Conservation (phyloP, 2,113 vertebrate genomes). For the Murina feae region DNA sequence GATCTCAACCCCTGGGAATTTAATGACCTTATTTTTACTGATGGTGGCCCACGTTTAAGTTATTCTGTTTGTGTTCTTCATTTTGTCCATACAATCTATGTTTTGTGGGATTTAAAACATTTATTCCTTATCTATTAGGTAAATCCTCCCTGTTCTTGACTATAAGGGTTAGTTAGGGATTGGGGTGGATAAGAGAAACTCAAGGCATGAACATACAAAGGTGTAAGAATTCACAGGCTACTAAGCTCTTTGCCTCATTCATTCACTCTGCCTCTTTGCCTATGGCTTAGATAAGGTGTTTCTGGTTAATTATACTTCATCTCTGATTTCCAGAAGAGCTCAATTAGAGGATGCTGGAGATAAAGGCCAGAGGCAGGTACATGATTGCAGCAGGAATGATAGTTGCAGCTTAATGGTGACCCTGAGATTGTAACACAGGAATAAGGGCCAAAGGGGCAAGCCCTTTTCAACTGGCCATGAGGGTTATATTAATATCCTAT, state of each 20-base stretch:
- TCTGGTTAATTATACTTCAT: background rate
- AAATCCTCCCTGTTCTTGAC: background rate
- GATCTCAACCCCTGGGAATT: background rate
- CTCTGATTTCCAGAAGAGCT: background rate
- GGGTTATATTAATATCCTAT: background rate
- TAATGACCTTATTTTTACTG: constrained; percentile 8
- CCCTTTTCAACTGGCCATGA: background rate
- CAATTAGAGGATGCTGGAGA: background rate
- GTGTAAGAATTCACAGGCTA: background rate
- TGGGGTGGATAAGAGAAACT: background rate
- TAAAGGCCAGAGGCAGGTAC: background rate
- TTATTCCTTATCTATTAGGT: background rate
- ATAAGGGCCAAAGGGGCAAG: background rate
- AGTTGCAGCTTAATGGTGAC: background rate
- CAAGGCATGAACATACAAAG: background rate
- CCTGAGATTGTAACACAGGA: background rate
- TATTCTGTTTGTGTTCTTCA: background rate
- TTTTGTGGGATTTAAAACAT: background rate
- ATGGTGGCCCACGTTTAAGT: background rate
- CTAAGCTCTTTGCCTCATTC: background rate
- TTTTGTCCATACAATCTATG: background rate
- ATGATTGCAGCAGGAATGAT: background rate
- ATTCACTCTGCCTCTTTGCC: background rate
- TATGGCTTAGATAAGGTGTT: background rate
- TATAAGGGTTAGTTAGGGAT: background rate